These are phyloP conservation scores for Alca torda DNA, from an alignment of 2,797 vertebrate species.

Conservation along the genomic window DNA sequence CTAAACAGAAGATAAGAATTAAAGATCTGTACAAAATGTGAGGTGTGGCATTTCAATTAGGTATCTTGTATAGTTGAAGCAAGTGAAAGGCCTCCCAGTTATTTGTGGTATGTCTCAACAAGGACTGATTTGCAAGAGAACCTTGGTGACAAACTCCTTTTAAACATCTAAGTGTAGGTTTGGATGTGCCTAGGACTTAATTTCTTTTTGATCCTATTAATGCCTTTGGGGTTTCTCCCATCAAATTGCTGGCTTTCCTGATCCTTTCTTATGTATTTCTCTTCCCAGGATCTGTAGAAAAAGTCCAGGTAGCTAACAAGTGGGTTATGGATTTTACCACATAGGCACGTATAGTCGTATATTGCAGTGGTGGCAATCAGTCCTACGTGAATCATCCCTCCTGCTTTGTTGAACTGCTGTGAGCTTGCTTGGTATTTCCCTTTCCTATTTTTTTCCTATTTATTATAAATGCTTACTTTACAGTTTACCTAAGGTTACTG, in stretches of 20 bases:
- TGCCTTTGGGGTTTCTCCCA: background rate
- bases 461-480: background rate
- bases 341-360: rapidly evolving
- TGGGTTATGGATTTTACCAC: background rate
- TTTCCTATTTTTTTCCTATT: background rate
- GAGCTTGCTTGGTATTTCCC: background rate
- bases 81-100: background rate
- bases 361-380: background rate
- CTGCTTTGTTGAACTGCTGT: background rate
- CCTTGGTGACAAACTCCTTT: background rate
- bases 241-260: background rate
- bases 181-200: background rate
- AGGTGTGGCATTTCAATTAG: background rate
- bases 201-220: background rate
- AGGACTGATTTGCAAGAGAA: background rate
- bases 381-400: background rate
- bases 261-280: background rate
- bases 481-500: background rate
- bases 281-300: background rate
- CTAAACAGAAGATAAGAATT: background rate
- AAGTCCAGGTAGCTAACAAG: background rate
- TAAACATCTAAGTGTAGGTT: background rate
- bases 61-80: background rate
- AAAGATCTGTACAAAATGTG: background rate
- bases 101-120: background rate